Evolutionary conservation across 2,113 vertebrate genomes (phyloP).

Genomic region (Danionella cerebrum): DNA sequence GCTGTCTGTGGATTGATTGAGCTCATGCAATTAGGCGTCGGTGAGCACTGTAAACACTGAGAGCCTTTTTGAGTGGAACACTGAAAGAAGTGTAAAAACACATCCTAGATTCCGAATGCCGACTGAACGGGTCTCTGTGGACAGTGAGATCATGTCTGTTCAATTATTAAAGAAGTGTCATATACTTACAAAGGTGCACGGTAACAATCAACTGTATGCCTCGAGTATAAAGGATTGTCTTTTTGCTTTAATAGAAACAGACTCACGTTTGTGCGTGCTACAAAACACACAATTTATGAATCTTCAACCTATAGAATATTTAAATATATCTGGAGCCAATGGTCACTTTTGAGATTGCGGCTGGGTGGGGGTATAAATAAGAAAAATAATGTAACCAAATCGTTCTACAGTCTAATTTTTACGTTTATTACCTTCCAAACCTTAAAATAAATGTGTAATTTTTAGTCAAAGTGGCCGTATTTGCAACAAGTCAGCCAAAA

Average conservation of each 20-base stretch:
- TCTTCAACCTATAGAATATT: too few species aligned
- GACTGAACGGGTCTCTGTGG: background rate
- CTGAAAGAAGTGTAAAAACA: background rate
- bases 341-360: too few species aligned
- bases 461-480: too few species aligned
- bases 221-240: background rate
- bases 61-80: background rate
- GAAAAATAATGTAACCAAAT: too few species aligned
- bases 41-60: background rate
- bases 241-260: background rate
- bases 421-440: too few species aligned
- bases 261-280: too few species aligned
- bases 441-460: too few species aligned
- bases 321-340: too few species aligned
- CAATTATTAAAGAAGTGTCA: background rate
- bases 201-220: conserved; percentile 2
- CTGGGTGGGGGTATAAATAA: too few species aligned
- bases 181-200: background rate
- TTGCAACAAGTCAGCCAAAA: too few species aligned
- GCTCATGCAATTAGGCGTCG: conserved; percentile 1
- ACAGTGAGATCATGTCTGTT: background rate
- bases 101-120: background rate
- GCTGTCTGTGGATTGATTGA: background rate
- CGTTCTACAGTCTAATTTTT: too few species aligned
- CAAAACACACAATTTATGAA: too few species aligned